Conservation (phyloP, 2,113 vertebrate species). For the Thunnus maccoyii region DNA sequence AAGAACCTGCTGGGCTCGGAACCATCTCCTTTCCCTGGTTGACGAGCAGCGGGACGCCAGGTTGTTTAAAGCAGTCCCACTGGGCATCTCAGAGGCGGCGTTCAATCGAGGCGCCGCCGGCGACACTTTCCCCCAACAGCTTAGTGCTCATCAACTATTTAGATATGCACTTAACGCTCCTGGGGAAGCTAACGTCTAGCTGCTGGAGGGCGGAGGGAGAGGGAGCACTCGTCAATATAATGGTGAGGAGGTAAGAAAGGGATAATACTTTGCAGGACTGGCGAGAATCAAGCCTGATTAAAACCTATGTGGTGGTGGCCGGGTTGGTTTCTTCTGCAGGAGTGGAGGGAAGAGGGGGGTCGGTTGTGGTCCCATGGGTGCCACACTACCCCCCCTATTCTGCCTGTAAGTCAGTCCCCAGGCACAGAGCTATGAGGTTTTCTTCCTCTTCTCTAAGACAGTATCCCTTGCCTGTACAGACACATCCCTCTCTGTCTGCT, state of each 20-base stretch:
- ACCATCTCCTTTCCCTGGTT: conserved; percentile 66
- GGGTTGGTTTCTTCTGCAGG: neutral
- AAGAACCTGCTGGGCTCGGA: conserved; percentile 68
- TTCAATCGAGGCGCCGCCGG: conserved; percentile 74
- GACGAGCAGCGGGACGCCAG: conserved; percentile 66
- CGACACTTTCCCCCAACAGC: conserved; percentile 78
- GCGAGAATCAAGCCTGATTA: conserved; percentile 34
- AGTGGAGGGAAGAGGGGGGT: neutral
- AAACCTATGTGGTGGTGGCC: neutral
- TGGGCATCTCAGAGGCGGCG: conserved; percentile 67
- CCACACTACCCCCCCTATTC: neutral
- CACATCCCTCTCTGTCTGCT: conserved; percentile 46
- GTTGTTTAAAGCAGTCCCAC: conserved; percentile 81
- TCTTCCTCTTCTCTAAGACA: conserved; percentile 32
- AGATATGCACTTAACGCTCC: conserved; percentile 81
- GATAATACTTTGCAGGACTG: conserved; percentile 14
- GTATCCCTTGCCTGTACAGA: conserved; percentile 23
- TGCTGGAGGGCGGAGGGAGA: conserved; percentile 50
- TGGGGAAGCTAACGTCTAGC: conserved; percentile 70
- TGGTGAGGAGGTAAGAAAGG: neutral
- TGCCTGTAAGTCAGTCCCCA: conserved; percentile 54
- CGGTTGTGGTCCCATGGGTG: conserved; percentile 35
- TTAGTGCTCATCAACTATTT: conserved; percentile 85
- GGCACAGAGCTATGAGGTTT: conserved; percentile 46
- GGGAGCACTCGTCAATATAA: conserved; percentile 51